Base-by-base conservation (phyloP, 2,888 invertebrate genomes). In the Campaea margaritaria region DNA sequence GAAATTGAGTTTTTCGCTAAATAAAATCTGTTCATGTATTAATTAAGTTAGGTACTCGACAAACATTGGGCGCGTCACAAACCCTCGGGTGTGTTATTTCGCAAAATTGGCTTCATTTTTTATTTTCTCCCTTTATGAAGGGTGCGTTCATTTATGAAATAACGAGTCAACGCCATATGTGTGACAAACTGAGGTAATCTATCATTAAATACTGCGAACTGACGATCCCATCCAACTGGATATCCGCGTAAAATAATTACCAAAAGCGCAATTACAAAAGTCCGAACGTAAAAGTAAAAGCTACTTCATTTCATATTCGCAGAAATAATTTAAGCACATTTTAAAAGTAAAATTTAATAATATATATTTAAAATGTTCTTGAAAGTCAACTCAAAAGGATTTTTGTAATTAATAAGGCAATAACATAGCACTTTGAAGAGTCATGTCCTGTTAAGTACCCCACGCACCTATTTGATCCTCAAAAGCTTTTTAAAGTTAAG, bases 1-100 rank as follows among this genome's bases (percentile, higher is more conserved):
- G 78, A 82, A 85, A 85, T 85, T 82, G 85, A 81, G 75, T 82
- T 83, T 82, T 79, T 77, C 74, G 75, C 72, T 68, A 76, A 81
- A 82, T 82, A 79, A 83, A 84, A 83, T 78, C 76, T 76, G 74
- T 70, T 68, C 74, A 69, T 75, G 76, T 79, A 79, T 82, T 82
- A 83, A 85, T 85, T 83, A 83, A 79, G 78, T 79, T 76, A 83
- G 81, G 73, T 66, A 74, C 75, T 82, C 73, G 70, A 73, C 75
- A 79, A 79, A 83, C 78, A 79, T 71, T 62, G 65, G 69, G 66
- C 69, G 67, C 67, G 68, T 73, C 74, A 73, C 67, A 71, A 68
- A 65, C 67, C 66, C 73, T 64, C 64, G 64, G 66, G 71, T 68
- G 65, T 78, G 72, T 78, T 83, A 73, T 78, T 76, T 70, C 68